Percentiles rank a stretch among this genome's conserved stretches.
Evolutionary conservation across 1,140 invertebrate species (phyloP).

Genomic region (Anoplophora glabripennis): DNA sequence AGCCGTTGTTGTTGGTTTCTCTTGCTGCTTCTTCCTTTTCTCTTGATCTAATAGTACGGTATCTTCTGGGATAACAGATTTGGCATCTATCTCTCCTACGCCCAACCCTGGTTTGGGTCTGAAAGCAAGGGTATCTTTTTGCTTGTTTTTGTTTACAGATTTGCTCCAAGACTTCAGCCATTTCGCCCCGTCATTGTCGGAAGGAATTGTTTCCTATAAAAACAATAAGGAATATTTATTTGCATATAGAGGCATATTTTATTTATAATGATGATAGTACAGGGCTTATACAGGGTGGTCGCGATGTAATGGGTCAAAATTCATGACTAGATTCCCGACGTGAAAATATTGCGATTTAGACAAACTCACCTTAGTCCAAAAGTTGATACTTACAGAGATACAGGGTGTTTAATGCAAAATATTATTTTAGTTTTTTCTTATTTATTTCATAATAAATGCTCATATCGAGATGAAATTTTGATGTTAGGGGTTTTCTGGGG

Average conservation of each 20-base stretch:
- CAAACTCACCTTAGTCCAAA: too few species aligned
- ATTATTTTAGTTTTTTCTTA: too few species aligned
- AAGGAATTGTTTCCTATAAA: constrained; percentile 5
- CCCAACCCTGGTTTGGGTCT: constrained; percentile 35
- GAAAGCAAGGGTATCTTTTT: background rate
- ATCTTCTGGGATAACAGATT: constrained; percentile 39
- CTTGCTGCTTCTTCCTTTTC: constrained; percentile 13
- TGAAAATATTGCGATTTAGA: too few species aligned
- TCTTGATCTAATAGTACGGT: background rate
- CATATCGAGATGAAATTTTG: too few species aligned
- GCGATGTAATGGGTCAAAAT: too few species aligned
- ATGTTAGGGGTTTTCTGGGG: too few species aligned
- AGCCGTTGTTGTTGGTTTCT: constrained; percentile 18
- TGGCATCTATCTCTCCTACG: constrained; percentile 46
- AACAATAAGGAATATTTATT: background rate
- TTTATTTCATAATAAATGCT: too few species aligned
- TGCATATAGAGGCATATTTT: background rate
- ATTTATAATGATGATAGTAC: too few species aligned
- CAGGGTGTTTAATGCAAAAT: too few species aligned
- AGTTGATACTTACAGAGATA: too few species aligned
- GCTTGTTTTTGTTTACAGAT: constrained; percentile 16
- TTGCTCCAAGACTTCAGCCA: constrained; percentile 42
- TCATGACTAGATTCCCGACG: too few species aligned
- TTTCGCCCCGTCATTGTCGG: constrained; percentile 25
- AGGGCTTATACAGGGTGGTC: too few species aligned